Evolutionary conservation across 1,140 invertebrate species (phyloP), one percentile per base, ranked within the genome.

Genomic region (Neodiprion fabricii): DNA sequence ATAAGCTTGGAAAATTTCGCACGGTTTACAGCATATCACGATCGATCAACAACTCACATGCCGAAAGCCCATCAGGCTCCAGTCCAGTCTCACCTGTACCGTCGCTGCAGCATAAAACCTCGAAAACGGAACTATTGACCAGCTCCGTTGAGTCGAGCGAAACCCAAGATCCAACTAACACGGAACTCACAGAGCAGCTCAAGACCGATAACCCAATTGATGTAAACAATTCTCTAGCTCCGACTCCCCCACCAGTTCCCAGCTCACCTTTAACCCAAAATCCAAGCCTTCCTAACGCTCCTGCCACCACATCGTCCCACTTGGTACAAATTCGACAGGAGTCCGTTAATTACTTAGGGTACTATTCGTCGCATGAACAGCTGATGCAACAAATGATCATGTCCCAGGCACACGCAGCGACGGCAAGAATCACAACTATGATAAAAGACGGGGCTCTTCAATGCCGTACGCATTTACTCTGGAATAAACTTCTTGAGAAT

Each of bases 301-400:
- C 74, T 1, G 68, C 80, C 5, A 78, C 79, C 1, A 77, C 82
- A 5, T 77, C 82, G 0, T 78, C 83, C 0, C 85, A 86, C 47
- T 72, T 86, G 0, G 77, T 83, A 3, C 86, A 87, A 28, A 88
- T 91, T 75, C 90, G 91, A 40, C 91, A 91, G 78, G 93, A 94
- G 82, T 91, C 90, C 11, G 91, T 94, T 2, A 93, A 93, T 86
- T 95, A 95, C 84, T 85, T 95, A 11, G 94, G 94, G 4, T 95
- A 94, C 79, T 95, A 93, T 82, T 94, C 94, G 17, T 92, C 91
- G 0, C 93, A 95, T 78, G 94, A 95, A 79, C 91, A 94, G 77
- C 80, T 92, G 2, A 93, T 95, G 92, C 92, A 94, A 75, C 87
- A 92, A 74, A 85, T 94, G 17, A 91, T 95, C 21, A 84, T 89